Percentiles rank a stretch among this genome's conserved stretches.
These are phyloP conservation scores for Antedon mediterranea DNA, from an alignment of 53 echinoderm and acorn worm species.

Conservation along the genomic window DNA sequence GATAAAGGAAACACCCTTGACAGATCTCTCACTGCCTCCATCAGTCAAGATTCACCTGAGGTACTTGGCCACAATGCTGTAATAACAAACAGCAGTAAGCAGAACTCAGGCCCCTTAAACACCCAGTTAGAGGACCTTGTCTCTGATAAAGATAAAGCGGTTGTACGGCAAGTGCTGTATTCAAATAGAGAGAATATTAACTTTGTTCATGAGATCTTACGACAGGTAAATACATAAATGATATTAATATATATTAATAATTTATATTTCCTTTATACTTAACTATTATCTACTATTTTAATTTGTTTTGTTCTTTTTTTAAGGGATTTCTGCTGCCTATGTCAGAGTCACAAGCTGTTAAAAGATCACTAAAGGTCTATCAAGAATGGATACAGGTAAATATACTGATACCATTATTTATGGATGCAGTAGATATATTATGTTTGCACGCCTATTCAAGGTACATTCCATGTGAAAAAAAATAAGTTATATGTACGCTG, in stretches of 20 bases:
- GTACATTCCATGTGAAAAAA: too few species aligned
- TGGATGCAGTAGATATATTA: background rate
- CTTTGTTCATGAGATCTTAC: slow-evolving; percentile 83
- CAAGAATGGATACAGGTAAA: slow-evolving; percentile 97
- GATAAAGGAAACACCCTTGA: background rate
- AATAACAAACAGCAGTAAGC: slow-evolving; percentile 23
- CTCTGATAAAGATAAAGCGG: slow-evolving; percentile 33
- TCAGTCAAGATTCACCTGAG: background rate
- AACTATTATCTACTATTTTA: background rate
- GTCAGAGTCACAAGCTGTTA: slow-evolving; percentile 66
- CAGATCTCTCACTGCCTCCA: background rate
- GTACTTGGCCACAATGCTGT: background rate
- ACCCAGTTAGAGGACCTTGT: slow-evolving; percentile 33
- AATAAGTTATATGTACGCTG: too few species aligned
- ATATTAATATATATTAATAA: too few species aligned
- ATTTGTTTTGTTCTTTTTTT: background rate
- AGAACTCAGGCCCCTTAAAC: slow-evolving; percentile 11
- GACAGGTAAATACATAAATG: slow-evolving; percentile 64
- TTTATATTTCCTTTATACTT: too few species aligned
- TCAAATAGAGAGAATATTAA: slow-evolving; percentile 81
- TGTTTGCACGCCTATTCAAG: background rate
- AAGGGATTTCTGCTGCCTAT: slow-evolving; percentile 82
- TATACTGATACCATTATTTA: background rate
- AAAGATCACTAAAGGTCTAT: slow-evolving; percentile 57
- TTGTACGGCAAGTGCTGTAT: slow-evolving; percentile 68